A percentile compares a stretch with the other conserved stretches of the same genome.
Evolutionary conservation across 2,113 vertebrate genomes (phyloP).

Genomic region (Grammomys dolichurus): DNA sequence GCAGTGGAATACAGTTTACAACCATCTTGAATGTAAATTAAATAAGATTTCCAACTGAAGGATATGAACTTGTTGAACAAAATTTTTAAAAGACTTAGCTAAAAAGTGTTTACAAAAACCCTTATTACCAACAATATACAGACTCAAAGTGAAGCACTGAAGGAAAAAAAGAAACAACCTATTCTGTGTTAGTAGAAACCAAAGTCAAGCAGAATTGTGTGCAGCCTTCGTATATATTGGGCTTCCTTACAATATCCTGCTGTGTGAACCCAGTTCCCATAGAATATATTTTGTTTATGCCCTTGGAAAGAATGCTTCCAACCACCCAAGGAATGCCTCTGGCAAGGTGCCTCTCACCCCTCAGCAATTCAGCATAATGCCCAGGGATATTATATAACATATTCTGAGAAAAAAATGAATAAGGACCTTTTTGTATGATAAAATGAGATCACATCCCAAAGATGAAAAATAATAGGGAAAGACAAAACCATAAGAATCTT

Average conservation of each 20-base stretch:
- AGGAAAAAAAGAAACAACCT: not conserved
- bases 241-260: not conserved
- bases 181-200: not conserved
- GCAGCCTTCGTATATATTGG: not conserved
- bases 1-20: not conserved
- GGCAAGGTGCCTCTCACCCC: not conserved
- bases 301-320: not conserved
- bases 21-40: not conserved
- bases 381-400: not conserved
- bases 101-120: not conserved
- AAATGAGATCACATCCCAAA: not conserved
- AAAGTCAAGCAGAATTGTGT: not conserved
- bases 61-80: not conserved
- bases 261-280: not conserved
- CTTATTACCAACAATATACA: not conserved
- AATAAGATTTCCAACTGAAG: not conserved
- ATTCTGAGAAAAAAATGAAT: not conserved
- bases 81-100: not conserved
- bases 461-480: not conserved
- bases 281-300: not conserved
- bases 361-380: not conserved
- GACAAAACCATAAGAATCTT: not conserved
- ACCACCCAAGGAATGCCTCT: not conserved
- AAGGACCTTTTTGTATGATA: not conserved
- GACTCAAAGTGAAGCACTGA: not conserved